Percentiles rank a stretch among this genome's conserved stretches.
phyloP scores from a whole-genome alignment of 1,140 invertebrate genomes.

The Hylaeus anthracinus region DNA sequence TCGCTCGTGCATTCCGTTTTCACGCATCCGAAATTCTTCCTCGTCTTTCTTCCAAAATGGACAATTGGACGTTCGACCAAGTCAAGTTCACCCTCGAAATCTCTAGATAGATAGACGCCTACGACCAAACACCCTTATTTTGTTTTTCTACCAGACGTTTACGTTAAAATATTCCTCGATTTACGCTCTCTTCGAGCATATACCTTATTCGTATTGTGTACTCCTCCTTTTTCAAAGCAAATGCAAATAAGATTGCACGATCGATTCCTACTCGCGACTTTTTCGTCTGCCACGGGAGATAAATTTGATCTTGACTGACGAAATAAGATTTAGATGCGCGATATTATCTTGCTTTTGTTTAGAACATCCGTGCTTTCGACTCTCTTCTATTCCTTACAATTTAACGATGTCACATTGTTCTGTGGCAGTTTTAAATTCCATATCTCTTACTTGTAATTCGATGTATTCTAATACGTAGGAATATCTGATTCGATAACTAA shows the following conservation, averaged over 20 bases:
- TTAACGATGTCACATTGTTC: too few species aligned
- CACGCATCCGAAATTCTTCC: not conserved
- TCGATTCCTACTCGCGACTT: slow-evolving; percentile 4
- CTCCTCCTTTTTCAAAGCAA: not conserved
- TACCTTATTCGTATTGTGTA: not conserved
- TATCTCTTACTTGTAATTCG: too few species aligned
- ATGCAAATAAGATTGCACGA: not conserved
- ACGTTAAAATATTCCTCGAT: not conserved
- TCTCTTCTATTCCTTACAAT: too few species aligned
- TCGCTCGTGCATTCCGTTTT: not conserved
- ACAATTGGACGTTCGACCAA: not conserved
- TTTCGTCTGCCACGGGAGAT: not conserved
- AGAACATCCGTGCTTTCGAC: too few species aligned
- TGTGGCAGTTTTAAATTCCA: too few species aligned
- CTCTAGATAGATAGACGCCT: slow-evolving; percentile 37
- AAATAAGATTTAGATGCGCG: not conserved
- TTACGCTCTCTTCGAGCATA: too few species aligned
- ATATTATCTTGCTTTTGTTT: not conserved
- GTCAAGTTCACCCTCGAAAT: slow-evolving; percentile 27
- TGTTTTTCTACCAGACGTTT: slow-evolving; percentile 3
- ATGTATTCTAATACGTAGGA: too few species aligned
- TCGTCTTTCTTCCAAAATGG: not conserved
- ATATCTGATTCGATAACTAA: too few species aligned
- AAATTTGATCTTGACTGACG: not conserved
- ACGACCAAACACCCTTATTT: not conserved